These are phyloP conservation scores for Oryzias melastigma DNA, from an alignment of 2,113 vertebrate genomes.

Conservation along the genomic window DNA sequence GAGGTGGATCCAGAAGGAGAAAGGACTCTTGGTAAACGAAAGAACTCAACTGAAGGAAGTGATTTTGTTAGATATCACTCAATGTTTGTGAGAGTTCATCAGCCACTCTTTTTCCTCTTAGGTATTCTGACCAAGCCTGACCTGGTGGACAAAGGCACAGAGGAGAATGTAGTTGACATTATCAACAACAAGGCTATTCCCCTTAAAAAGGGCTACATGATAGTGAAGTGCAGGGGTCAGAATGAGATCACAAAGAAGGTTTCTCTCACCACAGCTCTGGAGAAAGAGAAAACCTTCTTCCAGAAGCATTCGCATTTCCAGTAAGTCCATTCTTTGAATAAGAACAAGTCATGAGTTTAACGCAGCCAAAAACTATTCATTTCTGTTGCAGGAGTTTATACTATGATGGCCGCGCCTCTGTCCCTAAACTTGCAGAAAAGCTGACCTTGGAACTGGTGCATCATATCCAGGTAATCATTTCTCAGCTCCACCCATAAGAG, in stretches of 20 bases:
- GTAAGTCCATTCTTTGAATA: slow-evolving; percentile 47
- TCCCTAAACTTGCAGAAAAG: slow-evolving; percentile 68
- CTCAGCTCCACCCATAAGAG: not conserved
- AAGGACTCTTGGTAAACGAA: slow-evolving; percentile 81
- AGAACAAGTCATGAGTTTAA: not conserved
- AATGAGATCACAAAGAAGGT: slow-evolving; percentile 73
- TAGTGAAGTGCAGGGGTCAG: slow-evolving; percentile 88
- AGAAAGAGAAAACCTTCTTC: slow-evolving; percentile 82
- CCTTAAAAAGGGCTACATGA: slow-evolving; percentile 89
- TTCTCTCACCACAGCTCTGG: slow-evolving; percentile 73
- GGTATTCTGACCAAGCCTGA: slow-evolving; percentile 91
- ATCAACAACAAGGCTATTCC: slow-evolving; percentile 75
- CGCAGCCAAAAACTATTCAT: not conserved
- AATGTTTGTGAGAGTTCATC: not conserved
- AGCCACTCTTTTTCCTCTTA: slow-evolving; percentile 36
- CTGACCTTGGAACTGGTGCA: slow-evolving; percentile 69
- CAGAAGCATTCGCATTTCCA: slow-evolving; percentile 75
- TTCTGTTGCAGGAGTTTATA: slow-evolving; percentile 40
- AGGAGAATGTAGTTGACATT: slow-evolving; percentile 73
- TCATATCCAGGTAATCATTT: slow-evolving; percentile 62
- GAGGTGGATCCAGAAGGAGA: slow-evolving; percentile 85
- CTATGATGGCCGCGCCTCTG: slow-evolving; percentile 52
- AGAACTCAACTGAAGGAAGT: not conserved
- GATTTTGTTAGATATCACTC: not conserved
- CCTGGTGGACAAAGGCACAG: slow-evolving; percentile 85